Base-by-base conservation (phyloP, 2,888 invertebrate species). In the Leucozona laternaria region DNA sequence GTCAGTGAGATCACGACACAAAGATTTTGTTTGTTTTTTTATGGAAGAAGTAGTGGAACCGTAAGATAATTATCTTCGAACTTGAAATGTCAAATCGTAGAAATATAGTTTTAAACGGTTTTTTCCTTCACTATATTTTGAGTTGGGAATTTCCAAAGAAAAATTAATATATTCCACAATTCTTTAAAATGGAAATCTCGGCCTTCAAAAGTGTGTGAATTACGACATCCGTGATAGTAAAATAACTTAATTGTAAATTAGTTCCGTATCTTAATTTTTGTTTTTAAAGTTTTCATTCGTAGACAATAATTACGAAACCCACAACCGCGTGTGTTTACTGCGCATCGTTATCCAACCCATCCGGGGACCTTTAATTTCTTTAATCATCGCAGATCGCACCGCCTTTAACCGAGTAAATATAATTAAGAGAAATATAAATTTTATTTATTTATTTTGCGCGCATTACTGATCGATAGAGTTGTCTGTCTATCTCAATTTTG, bases 351-450 rank as follows among this genome's bases (percentile, higher is more conserved):
- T 20, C 45, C 31, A 48, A 66, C 66, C 11, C 7, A 37, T 8
- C 10, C 11, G 37, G 53, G 53, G 7, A 34, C 68, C 50, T 25
- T 68, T 28, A 22, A 34, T 22, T 22, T 45, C 17, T 48, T 34
- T 45, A n/a, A n/a, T n/a, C n/a, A n/a, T n/a, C n/a, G n/a, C n/a
- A n/a, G n/a, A n/a, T n/a, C n/a, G n/a, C n/a, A 15, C 37, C 22
- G 31, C 28, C 10, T 43, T 45, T 37, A 60, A 62, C 57, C 50
- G 70, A 43, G 75, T 25, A 77, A 77, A 80, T 66, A 78, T 62
- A 80, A 81, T 81, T 78, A 78, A 78, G 58, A 78, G 68, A 60
- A 78, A 81, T 53, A 68, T 79, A 79, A 66, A 71, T 76, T 80
- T 70, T 80, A 77, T 85, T 70, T 85, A 77, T 68, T 50, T 71